Evolutionary conservation across 2,113 vertebrate species (phyloP), one percentile per base, ranked within the genome.

Genomic region (Pomatorhinus ruficollis): DNA sequence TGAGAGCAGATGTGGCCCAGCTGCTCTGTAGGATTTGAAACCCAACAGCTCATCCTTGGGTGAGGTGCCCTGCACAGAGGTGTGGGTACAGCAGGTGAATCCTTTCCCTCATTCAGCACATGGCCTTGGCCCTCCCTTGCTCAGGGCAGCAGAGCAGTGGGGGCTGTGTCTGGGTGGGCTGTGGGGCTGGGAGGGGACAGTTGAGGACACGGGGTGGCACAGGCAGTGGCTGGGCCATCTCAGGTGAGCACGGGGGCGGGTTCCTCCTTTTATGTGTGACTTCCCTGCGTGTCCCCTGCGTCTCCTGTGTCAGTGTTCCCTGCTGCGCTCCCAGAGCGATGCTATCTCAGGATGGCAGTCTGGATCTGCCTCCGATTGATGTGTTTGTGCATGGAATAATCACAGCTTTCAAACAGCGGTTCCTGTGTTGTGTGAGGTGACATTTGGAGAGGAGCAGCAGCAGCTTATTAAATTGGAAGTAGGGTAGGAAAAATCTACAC

Each of bases 321-420:
- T 44, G 83, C 72, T 11, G 19, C 0, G 9, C 60, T 71, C 90
- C 72, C 0, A 8, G 31, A 33, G 76, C 1, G 14, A 47, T 39
- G 79, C 52, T 45, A 1, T 54, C 90, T 45, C 12, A 8, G 1
- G 7, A 9, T 77, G 68, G 70, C 88, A 80, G 71, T 2, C 63
- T n/a, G 90, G 75, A 79, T 47, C 87, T 74, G 93, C 80, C 83
- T 81, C 47, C 59, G 72, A 97, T 75, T 95, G 95, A 96, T 3
- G 85, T 97, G 90, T 96, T 97, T 96, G 90, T 83, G 92, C 68
- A 2, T 75, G 63, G 87, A 70, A 86, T 96, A 94, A 96, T 97
- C 95, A 86, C 92, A 95, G 95, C 95, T 97, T 96, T 97, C 95
- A 95, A 96, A 96, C 93, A 95, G 88, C 87, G 30, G 52, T 56